phyloP scores from a whole-genome alignment of 2,797 vertebrate species.

The Chloroceryle amazona region DNA sequence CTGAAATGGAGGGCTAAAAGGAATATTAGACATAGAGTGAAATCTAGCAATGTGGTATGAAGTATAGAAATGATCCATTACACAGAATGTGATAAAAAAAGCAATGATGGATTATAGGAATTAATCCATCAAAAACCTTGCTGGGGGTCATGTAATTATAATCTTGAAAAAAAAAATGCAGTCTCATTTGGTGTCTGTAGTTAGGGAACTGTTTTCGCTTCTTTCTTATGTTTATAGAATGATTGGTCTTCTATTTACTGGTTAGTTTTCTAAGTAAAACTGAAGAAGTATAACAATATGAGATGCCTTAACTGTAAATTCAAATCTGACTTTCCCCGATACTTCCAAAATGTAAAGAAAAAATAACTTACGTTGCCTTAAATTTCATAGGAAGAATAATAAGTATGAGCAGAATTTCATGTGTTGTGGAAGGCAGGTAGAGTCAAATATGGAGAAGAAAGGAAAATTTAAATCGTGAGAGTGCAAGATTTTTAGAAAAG shows the following conservation, averaged over 20 bases:
- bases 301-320: background rate
- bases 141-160: background rate
- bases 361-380: background rate
- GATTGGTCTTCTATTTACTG: background rate
- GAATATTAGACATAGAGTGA: background rate
- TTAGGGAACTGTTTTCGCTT: background rate
- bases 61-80: conserved; percentile 34
- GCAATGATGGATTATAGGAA: conserved; percentile 29
- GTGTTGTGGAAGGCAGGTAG: background rate
- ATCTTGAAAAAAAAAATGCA: background rate
- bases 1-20: background rate
- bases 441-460: background rate
- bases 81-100: background rate
- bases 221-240: background rate
- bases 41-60: conserved; percentile 44
- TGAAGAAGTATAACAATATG: background rate
- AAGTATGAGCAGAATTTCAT: background rate
- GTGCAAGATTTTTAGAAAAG: background rate
- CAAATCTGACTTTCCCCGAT: background rate
- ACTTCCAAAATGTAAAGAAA: background rate
- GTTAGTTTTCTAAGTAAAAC: background rate
- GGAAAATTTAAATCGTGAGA: background rate
- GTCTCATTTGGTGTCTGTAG: background rate
- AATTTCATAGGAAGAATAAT: background rate
- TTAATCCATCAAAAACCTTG: conserved; percentile 57